A percentile compares a stretch with the other conserved stretches of the same genome.
phyloP scores from a whole-genome alignment of 2,888 invertebrate genomes.

The Eumerus sabulonum region DNA sequence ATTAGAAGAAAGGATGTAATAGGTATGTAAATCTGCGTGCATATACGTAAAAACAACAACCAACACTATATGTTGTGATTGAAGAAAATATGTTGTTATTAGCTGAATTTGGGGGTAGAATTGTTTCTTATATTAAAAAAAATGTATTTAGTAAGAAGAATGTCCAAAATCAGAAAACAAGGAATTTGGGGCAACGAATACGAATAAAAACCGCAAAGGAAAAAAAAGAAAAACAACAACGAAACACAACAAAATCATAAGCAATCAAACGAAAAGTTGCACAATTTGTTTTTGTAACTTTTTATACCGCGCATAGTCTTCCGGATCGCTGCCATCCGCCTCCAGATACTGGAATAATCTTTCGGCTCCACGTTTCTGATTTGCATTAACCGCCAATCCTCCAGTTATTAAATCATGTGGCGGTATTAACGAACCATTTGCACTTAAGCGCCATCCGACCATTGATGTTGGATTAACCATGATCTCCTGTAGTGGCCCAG shows the following conservation, averaged over 20 bases:
- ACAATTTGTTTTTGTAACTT: not conserved
- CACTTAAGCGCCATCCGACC: slow-evolving; percentile 79
- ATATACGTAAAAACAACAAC: no score
- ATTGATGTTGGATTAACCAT: slow-evolving; percentile 78
- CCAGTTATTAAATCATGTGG: slow-evolving; percentile 78
- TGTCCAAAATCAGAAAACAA: not conserved
- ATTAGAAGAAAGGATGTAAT: no score
- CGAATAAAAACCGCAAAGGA: slow-evolving; percentile 4
- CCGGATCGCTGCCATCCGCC: slow-evolving; percentile 86
- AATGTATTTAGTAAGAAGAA: no score
- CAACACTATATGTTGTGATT: no score
- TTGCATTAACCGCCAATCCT: slow-evolving; percentile 76
- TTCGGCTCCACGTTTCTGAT: slow-evolving; percentile 83
- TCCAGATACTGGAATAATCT: slow-evolving; percentile 87
- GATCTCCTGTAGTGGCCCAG: slow-evolving; percentile 78
- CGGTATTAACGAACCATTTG: slow-evolving; percentile 78
- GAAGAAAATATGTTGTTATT: no score
- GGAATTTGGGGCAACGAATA: slow-evolving; percentile 1
- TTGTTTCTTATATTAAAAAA: no score
- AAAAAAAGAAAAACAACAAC: slow-evolving; percentile 18
- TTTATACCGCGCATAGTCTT: slow-evolving; percentile 79
- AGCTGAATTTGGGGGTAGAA: no score
- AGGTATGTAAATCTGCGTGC: no score
- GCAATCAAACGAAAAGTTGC: not conserved
- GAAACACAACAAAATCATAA: slow-evolving; percentile 15